phyloP scores from a whole-genome alignment of 1,140 invertebrate genomes.

The Bombus difficillimus region DNA sequence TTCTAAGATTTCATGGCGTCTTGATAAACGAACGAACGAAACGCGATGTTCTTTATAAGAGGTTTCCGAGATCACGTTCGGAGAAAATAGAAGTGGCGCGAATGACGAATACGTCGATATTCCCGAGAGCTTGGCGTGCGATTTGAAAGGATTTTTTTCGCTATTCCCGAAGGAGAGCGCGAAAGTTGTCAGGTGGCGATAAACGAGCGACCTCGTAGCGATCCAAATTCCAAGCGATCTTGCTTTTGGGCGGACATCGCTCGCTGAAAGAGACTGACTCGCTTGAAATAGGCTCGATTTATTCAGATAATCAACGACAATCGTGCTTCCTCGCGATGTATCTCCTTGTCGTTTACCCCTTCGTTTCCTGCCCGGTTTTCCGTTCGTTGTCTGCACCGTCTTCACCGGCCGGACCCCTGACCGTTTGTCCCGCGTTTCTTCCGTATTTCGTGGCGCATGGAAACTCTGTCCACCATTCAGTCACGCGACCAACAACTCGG shows the following conservation, averaged over 20 bases:
- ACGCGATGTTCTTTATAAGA: not conserved
- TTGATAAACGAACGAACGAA: no score
- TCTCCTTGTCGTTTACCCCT: not conserved
- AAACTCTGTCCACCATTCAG: not conserved
- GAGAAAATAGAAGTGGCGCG: not conserved
- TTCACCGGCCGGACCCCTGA: not conserved
- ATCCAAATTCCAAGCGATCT: slow-evolving; percentile 3
- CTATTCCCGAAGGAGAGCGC: not conserved
- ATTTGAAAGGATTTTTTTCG: slow-evolving; percentile 2
- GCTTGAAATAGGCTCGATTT: slow-evolving; percentile 39
- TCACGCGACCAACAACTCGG: slow-evolving; percentile 7
- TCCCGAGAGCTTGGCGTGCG: not conserved
- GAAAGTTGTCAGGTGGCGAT: not conserved
- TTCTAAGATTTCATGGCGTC: no score
- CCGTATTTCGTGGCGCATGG: not conserved
- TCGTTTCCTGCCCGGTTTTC: slow-evolving; percentile 6
- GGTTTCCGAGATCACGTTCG: not conserved
- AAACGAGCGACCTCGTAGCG: slow-evolving; percentile 13
- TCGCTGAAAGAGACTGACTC: not conserved
- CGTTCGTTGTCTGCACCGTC: not conserved
- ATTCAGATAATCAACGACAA: slow-evolving; percentile 16
- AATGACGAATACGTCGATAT: not conserved
- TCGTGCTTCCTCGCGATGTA: slow-evolving; percentile 27
- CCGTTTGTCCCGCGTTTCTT: not conserved
- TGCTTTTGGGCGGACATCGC: no score